Percentiles rank a stretch among this genome's conserved stretches.
phyloP scores from a whole-genome alignment of 30 jellyfish, hydroid and myxozoan genomes.

The Aurelia aurita complex sp. Pacific region DNA sequence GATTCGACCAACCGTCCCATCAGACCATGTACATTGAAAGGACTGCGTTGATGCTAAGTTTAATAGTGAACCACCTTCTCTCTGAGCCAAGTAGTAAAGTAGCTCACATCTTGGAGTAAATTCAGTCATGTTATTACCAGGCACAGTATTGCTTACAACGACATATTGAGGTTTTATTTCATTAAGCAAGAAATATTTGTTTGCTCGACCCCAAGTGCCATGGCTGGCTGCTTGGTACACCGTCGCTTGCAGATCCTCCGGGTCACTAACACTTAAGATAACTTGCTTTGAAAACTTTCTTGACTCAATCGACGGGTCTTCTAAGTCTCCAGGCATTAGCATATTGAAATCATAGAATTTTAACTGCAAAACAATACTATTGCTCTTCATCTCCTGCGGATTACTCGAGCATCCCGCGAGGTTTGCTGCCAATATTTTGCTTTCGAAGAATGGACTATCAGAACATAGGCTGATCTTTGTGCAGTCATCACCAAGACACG shows the following conservation, averaged over 20 bases:
- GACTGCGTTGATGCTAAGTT: constrained; percentile 58
- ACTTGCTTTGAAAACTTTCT: constrained; percentile 26
- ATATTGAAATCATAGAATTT: constrained; percentile 55
- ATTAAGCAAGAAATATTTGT: constrained; percentile 59
- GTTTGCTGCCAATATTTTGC: constrained; percentile 62
- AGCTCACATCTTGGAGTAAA: constrained; percentile 66
- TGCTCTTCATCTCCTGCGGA: constrained; percentile 32
- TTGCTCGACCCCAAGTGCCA: constrained; percentile 72
- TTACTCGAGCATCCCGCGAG: constrained; percentile 70
- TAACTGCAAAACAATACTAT: constrained; percentile 60
- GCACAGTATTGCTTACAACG: constrained; percentile 69
- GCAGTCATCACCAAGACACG: constrained; percentile 73
- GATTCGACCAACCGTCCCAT: constrained; percentile 33
- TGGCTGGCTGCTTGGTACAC: constrained; percentile 63
- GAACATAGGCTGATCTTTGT: constrained; percentile 48
- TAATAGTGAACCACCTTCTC: constrained; percentile 46
- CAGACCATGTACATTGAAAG: constrained; percentile 65
- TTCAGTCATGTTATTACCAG: constrained; percentile 23
- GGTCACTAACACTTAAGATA: constrained; percentile 32
- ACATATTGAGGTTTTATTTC: constrained; percentile 58
- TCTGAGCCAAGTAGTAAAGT: constrained; percentile 44
- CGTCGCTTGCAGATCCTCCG: constrained; percentile 63
- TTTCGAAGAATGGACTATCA: constrained; percentile 46
- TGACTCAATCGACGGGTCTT: constrained; percentile 52
- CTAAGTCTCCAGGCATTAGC: constrained; percentile 72